Evolutionary conservation across 2,113 vertebrate genomes (phyloP).

Genomic region (Lycocorax pyrrhopterus): DNA sequence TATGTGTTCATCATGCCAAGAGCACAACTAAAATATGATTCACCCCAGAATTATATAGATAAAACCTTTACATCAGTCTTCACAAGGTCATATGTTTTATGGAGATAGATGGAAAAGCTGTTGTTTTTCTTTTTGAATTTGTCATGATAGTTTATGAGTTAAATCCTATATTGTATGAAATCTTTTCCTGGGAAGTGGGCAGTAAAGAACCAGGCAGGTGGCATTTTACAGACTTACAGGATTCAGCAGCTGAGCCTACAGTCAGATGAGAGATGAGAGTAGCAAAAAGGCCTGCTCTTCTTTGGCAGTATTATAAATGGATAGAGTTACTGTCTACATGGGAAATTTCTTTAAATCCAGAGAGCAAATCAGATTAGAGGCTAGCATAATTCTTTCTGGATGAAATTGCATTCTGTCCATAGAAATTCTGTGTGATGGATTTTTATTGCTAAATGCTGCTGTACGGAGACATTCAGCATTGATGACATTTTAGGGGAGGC

Average conservation of each 20-base stretch:
- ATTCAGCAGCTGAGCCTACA: constrained; percentile 1
- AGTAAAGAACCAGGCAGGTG: background rate
- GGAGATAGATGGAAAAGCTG: background rate
- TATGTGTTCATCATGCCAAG: background rate
- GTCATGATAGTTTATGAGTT: background rate
- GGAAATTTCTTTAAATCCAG: constrained; percentile 44
- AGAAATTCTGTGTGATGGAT: constrained; percentile 15
- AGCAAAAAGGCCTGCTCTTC: background rate
- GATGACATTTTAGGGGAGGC: background rate
- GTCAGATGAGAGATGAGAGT: constrained; percentile 8
- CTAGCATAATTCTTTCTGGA: constrained; percentile 4
- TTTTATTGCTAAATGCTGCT: constrained; percentile 34
- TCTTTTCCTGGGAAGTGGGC: background rate
- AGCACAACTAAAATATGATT: background rate
- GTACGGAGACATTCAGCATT: background rate
- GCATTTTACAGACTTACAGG: constrained; percentile 11
- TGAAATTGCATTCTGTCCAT: constrained; percentile 10
- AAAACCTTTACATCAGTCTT: background rate
- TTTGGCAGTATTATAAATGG: background rate
- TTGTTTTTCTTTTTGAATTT: background rate
- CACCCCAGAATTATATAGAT: background rate
- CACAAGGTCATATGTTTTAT: background rate
- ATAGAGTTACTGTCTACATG: constrained; percentile 1
- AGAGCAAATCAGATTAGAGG: constrained; percentile 52
- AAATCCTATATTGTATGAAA: background rate